A percentile compares a stretch with the other conserved stretches of the same genome.
Evolutionary conservation across 2,888 invertebrate species (phyloP).

Genomic region (Drosophila borborema): DNA sequence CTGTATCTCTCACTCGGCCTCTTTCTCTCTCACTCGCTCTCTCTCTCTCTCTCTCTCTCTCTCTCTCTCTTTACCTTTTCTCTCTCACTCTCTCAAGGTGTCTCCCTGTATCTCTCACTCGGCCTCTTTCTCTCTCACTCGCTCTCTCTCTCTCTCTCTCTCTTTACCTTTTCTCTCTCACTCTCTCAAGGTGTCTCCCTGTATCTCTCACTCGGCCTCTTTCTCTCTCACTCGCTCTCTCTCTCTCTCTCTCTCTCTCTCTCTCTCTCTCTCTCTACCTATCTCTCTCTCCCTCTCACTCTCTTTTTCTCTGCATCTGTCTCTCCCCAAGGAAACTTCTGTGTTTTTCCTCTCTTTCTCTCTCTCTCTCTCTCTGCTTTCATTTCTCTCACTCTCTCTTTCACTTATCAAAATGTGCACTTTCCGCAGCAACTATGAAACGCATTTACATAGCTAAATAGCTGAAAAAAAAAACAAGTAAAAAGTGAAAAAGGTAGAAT

Average conservation of each 20-base stretch:
- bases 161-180: no score
- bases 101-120: background rate
- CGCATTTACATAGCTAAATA: constrained; percentile 4
- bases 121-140: background rate
- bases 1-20: background rate
- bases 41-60: background rate
- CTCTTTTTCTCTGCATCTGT: background rate
- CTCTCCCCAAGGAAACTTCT: background rate
- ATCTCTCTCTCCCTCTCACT: no score
- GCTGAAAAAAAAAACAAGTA: background rate
- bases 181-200: background rate
- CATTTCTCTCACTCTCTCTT: background rate
- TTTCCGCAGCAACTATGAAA: background rate
- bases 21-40: background rate
- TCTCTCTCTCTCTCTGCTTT: background rate
- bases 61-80: no score
- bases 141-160: background rate
- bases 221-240: background rate
- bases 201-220: background rate
- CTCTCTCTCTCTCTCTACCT: background rate
- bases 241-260: no score
- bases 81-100: background rate
- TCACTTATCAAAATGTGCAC: background rate
- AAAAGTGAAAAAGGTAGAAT: background rate
- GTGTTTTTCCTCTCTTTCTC: no score